Evolutionary conservation across 2,888 invertebrate genomes (phyloP).

Genomic region (Atherix ibis): DNA sequence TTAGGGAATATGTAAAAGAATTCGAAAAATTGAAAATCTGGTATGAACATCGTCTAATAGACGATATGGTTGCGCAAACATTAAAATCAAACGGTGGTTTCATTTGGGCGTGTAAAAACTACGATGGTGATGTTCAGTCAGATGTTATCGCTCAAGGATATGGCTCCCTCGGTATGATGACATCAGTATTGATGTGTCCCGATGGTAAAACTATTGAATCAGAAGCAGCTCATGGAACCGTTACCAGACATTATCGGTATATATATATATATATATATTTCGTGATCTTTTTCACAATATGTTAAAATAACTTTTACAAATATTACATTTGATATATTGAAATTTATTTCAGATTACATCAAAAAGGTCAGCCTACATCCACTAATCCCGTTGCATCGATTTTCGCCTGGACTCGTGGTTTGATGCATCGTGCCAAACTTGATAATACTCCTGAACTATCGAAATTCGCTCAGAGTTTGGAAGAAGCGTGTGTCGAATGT

Average conservation of each 20-base stretch:
- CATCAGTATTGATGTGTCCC: conserved; percentile 77
- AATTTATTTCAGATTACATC: conserved; percentile 52
- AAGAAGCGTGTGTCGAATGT: conserved; percentile 69
- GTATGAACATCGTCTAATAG: conserved; percentile 84
- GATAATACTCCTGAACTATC: conserved; percentile 59
- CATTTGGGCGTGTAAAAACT: conserved; percentile 88
- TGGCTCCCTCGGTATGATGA: conserved; percentile 82
- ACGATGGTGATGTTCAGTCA: conserved; percentile 83
- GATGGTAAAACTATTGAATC: conserved; percentile 72
- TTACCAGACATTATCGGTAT: conserved; percentile 67
- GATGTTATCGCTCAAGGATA: conserved; percentile 71
- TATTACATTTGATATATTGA: too few relatives aligned
- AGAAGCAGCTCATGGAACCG: conserved; percentile 86
- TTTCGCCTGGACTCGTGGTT: conserved; percentile 79
- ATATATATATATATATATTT: neutral
- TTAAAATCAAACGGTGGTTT: conserved; percentile 73
- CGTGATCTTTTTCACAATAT: neutral
- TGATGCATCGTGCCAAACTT: conserved; percentile 67
- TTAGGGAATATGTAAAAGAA: conserved; percentile 52
- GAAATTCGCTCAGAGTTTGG: conserved; percentile 54
- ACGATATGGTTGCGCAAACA: conserved; percentile 82
- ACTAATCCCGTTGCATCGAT: conserved; percentile 86
- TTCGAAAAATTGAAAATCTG: conserved; percentile 66
- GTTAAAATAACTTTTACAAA: neutral
- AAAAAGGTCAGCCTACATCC: conserved; percentile 71